These are phyloP conservation scores for Brevimyrus niger DNA, from an alignment of 2,113 vertebrate species.

Conservation along the genomic window DNA sequence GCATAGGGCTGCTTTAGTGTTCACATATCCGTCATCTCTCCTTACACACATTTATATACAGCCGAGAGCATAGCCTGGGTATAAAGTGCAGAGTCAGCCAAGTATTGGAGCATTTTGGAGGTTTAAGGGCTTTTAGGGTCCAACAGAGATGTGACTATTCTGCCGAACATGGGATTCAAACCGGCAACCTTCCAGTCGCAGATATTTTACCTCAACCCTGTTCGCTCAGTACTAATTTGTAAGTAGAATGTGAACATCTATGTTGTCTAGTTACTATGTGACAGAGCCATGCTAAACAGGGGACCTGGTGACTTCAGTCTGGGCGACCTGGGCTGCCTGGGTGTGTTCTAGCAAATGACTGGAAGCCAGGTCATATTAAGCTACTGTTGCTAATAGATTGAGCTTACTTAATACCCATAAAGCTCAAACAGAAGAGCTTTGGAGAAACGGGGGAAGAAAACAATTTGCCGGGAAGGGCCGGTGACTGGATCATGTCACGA, in stretches of 20 bases:
- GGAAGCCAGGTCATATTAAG: not conserved
- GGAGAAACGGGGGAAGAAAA: not conserved
- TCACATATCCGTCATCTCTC: not conserved
- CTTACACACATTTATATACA: not conserved
- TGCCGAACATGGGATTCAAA: not conserved
- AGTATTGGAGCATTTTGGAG: not conserved
- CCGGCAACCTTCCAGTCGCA: not conserved
- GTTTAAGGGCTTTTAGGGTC: not conserved
- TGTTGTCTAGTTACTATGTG: not conserved
- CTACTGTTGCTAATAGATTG: not conserved
- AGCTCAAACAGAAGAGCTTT: not conserved
- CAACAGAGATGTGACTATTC: not conserved
- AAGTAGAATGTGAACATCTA: not conserved
- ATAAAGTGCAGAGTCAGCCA: not conserved
- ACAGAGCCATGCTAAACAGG: not conserved
- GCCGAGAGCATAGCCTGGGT: not conserved
- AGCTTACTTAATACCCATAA: not conserved
- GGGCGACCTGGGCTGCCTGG: not conserved
- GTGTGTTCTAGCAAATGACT: not conserved
- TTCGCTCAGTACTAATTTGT: not conserved
- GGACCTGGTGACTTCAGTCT: not conserved
- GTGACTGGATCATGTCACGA: not conserved
- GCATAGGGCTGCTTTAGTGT: not conserved
- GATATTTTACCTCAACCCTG: not conserved
- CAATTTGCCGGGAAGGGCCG: not conserved